These are phyloP conservation scores for Dugesia japonica DNA, from an alignment of 2,888 invertebrate species.

Conservation along the genomic window DNA sequence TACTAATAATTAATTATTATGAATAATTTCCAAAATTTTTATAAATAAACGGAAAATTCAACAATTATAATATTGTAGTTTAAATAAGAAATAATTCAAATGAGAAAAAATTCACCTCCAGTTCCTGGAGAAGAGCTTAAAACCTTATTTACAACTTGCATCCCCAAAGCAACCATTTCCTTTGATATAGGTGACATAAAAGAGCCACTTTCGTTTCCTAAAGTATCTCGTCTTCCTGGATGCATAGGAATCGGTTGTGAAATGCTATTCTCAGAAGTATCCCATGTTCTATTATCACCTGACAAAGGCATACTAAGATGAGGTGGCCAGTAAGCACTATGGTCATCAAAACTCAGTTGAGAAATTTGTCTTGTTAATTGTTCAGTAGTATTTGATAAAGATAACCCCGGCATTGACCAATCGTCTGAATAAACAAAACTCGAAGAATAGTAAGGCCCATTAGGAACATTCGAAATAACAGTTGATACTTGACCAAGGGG, in stretches of 20 bases:
- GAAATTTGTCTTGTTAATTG: neutral
- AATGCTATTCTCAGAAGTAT: slow-evolving; percentile 4
- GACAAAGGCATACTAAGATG: too few species aligned
- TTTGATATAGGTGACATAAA: slow-evolving; percentile 29
- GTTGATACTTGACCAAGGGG: neutral
- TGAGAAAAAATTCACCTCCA: neutral
- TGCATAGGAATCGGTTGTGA: slow-evolving; percentile 24
- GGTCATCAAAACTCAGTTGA: too few species aligned
- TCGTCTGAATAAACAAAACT: neutral
- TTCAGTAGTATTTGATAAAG: neutral
- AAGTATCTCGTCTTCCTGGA: neutral
- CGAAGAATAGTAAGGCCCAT: neutral
- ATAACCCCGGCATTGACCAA: neutral
- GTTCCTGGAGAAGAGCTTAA: slow-evolving; percentile 22
- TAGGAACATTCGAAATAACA: neutral
- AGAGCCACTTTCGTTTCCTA: neutral
- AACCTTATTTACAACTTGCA: slow-evolving; percentile 31
- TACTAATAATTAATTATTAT: too few species aligned
- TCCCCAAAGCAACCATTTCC: slow-evolving; percentile 28
- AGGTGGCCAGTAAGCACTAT: too few species aligned
- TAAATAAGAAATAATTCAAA: too few species aligned
- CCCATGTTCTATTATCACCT: neutral
- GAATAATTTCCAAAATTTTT: too few species aligned
- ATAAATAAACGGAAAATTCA: too few species aligned
- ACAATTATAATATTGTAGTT: too few species aligned